Percentiles rank a stretch among this genome's conserved stretches.
Conservation (phyloP, 2,888 invertebrate genomes). For the Cryptocephalus primarius region DNA sequence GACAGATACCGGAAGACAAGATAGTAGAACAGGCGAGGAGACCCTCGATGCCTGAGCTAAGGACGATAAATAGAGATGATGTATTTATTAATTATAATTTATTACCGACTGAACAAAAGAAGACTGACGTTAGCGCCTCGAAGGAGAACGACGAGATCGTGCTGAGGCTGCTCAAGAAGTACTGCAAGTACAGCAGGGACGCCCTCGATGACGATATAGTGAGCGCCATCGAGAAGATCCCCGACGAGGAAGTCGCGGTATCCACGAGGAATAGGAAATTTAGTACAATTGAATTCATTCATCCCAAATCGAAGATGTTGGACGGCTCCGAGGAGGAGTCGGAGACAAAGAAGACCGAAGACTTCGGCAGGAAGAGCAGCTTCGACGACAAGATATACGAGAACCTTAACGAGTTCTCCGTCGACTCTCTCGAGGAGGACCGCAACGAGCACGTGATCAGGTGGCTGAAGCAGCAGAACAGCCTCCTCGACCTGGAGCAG, state of each 20-base stretch:
- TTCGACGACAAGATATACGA: conserved; percentile 35
- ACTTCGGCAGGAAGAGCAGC: conserved; percentile 26
- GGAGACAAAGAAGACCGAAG: conserved; percentile 7
- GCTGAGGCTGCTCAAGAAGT: conserved; percentile 34
- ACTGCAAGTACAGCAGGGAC: conserved; percentile 35
- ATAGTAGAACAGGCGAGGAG: conserved; percentile 24
- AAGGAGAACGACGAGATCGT: conserved; percentile 36
- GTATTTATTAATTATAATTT: conserved; percentile 37
- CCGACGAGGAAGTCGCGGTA: conserved; percentile 13
- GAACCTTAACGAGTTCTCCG: conserved; percentile 26
- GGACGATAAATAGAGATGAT: conserved; percentile 26
- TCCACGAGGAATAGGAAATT: conserved; percentile 8
- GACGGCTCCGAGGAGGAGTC: conserved; percentile 1
- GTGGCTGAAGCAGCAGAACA: conserved; percentile 36
- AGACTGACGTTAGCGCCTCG: conserved; percentile 28
- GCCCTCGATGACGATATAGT: conserved; percentile 33
- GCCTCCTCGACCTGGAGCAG: conserved; percentile 16
- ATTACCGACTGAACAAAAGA: conserved; percentile 24
- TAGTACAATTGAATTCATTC: conserved; percentile 6
- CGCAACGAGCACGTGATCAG: conserved; percentile 34
- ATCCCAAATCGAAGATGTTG: conserved; percentile 4
- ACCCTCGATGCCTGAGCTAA: conserved; percentile 29
- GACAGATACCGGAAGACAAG: conserved; percentile 29
- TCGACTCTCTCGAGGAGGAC: conserved; percentile 30
- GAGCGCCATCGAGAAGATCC: conserved; percentile 29